Evolutionary conservation across 1,140 invertebrate genomes (phyloP).

Genomic region (Metopolophium dirhodum): DNA sequence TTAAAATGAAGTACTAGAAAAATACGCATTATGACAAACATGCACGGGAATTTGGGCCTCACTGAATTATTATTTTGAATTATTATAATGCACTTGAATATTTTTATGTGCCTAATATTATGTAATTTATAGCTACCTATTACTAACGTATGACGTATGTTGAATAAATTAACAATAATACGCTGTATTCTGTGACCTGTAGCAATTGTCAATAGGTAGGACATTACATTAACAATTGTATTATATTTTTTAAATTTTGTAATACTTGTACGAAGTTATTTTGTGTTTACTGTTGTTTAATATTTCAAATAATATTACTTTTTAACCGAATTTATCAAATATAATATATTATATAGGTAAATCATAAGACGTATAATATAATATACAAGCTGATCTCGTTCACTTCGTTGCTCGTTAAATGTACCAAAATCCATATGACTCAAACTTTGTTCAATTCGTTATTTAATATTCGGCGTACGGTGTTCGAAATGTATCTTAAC

Average conservation of each 20-base stretch:
- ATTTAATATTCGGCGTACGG: too few species aligned
- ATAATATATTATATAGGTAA: background rate
- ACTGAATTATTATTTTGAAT: slow-evolving; percentile 44
- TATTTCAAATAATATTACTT: background rate
- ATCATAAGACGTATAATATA: too few species aligned
- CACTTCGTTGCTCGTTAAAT: too few species aligned
- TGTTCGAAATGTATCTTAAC: too few species aligned
- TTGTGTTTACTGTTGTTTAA: background rate
- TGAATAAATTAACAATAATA: background rate
- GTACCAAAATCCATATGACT: too few species aligned
- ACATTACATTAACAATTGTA: background rate
- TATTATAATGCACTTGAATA: background rate
- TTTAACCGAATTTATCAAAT: background rate
- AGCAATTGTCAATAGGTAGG: background rate
- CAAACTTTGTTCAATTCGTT: too few species aligned
- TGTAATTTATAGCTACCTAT: background rate
- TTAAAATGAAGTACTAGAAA: slow-evolving; percentile 35
- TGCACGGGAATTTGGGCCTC: background rate
- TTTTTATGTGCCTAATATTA: background rate
- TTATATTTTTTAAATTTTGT: background rate
- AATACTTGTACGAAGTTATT: background rate
- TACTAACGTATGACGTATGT: background rate
- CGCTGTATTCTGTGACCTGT: background rate
- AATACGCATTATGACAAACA: slow-evolving; percentile 14
- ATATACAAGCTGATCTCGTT: too few species aligned